phyloP scores from a whole-genome alignment of 1,140 invertebrate genomes.

The Heliconius melpomene region DNA sequence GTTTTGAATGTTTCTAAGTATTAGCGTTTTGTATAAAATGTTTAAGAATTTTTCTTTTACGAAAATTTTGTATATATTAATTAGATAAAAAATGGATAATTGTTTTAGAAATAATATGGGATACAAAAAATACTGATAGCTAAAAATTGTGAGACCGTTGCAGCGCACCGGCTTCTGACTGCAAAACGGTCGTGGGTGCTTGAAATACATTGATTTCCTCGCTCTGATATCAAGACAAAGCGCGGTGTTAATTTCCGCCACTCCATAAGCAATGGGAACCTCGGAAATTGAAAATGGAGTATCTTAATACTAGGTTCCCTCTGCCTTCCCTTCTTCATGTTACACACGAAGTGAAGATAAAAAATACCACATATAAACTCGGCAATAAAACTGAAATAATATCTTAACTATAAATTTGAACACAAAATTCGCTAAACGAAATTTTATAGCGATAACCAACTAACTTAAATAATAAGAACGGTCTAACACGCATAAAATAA shows the following conservation, averaged over 20 bases:
- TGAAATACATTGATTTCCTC: too few relatives aligned
- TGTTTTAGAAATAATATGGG: too few relatives aligned
- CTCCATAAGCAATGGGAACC: too few relatives aligned
- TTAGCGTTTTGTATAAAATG: neutral
- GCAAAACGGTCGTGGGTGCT: too few relatives aligned
- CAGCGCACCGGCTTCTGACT: too few relatives aligned
- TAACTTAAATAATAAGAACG: slow-evolving; percentile 26
- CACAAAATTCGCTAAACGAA: slow-evolving; percentile 25
- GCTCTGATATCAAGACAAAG: too few relatives aligned
- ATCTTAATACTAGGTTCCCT: neutral
- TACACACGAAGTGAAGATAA: neutral
- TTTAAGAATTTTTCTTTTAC: neutral
- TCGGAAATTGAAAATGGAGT: neutral
- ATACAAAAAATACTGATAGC: too few relatives aligned
- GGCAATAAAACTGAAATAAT: neutral
- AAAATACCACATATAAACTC: neutral
- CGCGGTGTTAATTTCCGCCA: too few relatives aligned
- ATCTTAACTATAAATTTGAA: neutral
- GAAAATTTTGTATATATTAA: neutral
- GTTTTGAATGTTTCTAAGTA: neutral
- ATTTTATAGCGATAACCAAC: slow-evolving; percentile 23
- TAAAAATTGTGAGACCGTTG: too few relatives aligned
- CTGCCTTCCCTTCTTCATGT: neutral
- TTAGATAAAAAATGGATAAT: too few relatives aligned
- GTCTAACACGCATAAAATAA: slow-evolving; percentile 25